Evolutionary conservation across 37 sponge, comb jelly and placozoan species (phyloP).

Genomic region (Mnemiopsis leidyi): DNA sequence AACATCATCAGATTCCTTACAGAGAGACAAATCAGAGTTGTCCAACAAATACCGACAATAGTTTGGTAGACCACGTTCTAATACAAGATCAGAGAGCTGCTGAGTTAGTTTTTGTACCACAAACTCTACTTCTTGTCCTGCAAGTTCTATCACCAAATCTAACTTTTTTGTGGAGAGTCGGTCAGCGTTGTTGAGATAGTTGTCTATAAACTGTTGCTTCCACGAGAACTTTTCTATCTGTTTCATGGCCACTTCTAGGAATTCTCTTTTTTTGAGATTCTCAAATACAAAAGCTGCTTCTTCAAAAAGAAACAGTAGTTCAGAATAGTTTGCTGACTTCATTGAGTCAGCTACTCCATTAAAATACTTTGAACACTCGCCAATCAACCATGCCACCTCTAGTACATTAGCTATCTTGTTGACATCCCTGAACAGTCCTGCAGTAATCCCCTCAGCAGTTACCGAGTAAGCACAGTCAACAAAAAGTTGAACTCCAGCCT

Average conservation of each 20-base stretch:
- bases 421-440: neutral
- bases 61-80: neutral
- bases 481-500: neutral
- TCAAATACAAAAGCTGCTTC: neutral
- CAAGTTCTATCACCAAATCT: neutral
- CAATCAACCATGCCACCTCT: neutral
- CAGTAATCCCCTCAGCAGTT: neutral
- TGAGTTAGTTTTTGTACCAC: neutral
- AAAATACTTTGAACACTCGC: neutral
- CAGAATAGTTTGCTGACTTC: neutral
- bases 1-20: neutral
- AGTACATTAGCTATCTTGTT: neutral
- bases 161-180: neutral
- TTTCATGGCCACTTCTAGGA: neutral
- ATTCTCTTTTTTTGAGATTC: neutral
- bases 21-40: neutral
- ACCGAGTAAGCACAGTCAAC: neutral
- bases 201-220: neutral
- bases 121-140: neutral
- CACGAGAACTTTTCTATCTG: neutral
- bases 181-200: neutral
- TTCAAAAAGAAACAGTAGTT: neutral
- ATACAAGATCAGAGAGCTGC: neutral
- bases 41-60: neutral
- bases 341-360: neutral